Conservation (phyloP, 2,797 vertebrate genomes). For the Borostomias antarcticus region DNA sequence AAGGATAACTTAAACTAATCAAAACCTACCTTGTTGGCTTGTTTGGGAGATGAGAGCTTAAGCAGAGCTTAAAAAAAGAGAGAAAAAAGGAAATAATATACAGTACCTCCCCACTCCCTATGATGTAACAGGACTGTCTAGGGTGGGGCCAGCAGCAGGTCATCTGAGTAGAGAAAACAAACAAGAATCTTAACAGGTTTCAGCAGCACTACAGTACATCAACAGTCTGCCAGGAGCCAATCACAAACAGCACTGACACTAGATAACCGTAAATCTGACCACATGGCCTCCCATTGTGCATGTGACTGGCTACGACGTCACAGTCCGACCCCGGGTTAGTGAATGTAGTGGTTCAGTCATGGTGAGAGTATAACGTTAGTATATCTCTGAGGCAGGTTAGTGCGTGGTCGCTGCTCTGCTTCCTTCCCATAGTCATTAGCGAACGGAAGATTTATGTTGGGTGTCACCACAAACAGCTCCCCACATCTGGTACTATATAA, state of each 20-base stretch:
- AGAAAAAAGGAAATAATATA: no score
- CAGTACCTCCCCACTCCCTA: neutral
- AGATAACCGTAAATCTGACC: neutral
- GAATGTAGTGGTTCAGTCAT: neutral
- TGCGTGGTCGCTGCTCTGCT: neutral
- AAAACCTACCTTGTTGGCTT: no score
- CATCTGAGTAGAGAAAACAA: neutral
- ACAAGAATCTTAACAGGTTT: neutral
- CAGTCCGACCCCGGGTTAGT: no score
- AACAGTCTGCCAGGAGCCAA: neutral
- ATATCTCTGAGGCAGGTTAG: neutral
- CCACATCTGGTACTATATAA: neutral
- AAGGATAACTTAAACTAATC: no score
- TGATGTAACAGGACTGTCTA: neutral
- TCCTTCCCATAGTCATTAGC: neutral
- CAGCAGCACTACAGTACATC: neutral
- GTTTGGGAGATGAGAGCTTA: no score
- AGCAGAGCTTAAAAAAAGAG: no score
- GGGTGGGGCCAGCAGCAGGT: neutral
- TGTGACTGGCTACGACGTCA: neutral
- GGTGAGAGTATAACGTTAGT: neutral
- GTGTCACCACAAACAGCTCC: neutral
- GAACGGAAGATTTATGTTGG: neutral
- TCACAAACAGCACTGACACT: neutral
- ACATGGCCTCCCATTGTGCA: neutral